These are phyloP conservation scores for Cheilosia pagana DNA, from an alignment of 2,888 invertebrate species.

Conservation along the genomic window DNA sequence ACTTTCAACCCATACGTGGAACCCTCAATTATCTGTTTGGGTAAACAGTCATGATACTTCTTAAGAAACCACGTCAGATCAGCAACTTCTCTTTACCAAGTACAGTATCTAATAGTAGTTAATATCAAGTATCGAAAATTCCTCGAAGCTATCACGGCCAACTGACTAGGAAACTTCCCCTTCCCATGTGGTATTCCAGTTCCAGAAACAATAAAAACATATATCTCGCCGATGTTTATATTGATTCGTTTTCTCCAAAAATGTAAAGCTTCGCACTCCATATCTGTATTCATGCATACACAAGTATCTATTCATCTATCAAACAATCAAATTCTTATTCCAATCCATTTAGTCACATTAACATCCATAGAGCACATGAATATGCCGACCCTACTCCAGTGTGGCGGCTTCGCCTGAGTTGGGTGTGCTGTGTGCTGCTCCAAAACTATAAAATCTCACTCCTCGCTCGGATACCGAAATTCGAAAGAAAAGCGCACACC, in stretches of 20 bases:
- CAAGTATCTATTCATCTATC: slow-evolving; percentile 5
- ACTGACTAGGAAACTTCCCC: slow-evolving; percentile 25
- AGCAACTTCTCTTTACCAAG: no score
- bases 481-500: slow-evolving; percentile 71
- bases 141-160: neutral
- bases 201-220: slow-evolving; percentile 10
- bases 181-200: neutral
- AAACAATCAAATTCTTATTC: slow-evolving; percentile 62
- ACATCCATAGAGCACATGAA: slow-evolving; percentile 49
- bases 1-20: no score
- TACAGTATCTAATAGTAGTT: no score
- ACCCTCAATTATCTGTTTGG: no score
- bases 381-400: slow-evolving; percentile 5
- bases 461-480: slow-evolving; percentile 37
- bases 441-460: slow-evolving; percentile 40
- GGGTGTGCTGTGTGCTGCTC: slow-evolving; percentile 12
- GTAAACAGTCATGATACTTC: no score
- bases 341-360: slow-evolving; percentile 35
- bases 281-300: slow-evolving; percentile 4
- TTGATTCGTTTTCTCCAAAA: slow-evolving; percentile 24
- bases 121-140: neutral
- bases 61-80: no score
- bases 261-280: neutral
- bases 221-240: slow-evolving; percentile 38
- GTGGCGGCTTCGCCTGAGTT: slow-evolving; percentile 5